These are phyloP conservation scores for Oplegnathus fasciatus DNA, from an alignment of 2,113 vertebrate genomes.

Conservation along the genomic window DNA sequence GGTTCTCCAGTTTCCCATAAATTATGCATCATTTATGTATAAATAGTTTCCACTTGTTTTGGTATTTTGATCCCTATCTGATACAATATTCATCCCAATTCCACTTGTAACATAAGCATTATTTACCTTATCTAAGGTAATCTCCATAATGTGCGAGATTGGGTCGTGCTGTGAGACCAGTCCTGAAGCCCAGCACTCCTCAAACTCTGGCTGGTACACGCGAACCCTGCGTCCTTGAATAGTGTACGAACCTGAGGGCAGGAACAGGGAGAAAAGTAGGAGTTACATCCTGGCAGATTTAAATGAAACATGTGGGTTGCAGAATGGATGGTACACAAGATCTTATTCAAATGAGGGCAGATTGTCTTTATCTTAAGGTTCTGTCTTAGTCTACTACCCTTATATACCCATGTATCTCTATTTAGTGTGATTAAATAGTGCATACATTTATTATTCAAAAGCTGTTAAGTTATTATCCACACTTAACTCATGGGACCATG, in stretches of 20 bases:
- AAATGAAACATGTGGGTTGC: neutral
- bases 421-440: too few species aligned
- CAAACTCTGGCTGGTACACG: conserved; percentile 96
- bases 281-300: neutral
- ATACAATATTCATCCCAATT: neutral
- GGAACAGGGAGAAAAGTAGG: neutral
- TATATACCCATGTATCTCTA: too few species aligned
- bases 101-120: neutral
- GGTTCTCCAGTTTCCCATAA: neutral
- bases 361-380: neutral
- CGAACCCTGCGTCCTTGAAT: conserved; percentile 95
- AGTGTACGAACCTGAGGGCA: conserved; percentile 89
- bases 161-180: conserved; percentile 94
- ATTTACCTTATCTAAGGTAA: conserved; percentile 92
- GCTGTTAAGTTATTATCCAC: too few species aligned
- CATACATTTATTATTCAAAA: too few species aligned
- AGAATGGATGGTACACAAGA: neutral
- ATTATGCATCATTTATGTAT: too few species aligned
- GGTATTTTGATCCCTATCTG: neutral
- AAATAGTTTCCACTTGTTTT: neutral
- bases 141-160: conserved; percentile 94
- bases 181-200: conserved; percentile 91
- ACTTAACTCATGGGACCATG: too few species aligned
- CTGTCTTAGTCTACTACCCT: too few species aligned
- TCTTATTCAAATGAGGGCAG: neutral